These are phyloP conservation scores for Pygmarrhopalites habei DNA, from an alignment of 1,140 invertebrate genomes.

Conservation along the genomic window DNA sequence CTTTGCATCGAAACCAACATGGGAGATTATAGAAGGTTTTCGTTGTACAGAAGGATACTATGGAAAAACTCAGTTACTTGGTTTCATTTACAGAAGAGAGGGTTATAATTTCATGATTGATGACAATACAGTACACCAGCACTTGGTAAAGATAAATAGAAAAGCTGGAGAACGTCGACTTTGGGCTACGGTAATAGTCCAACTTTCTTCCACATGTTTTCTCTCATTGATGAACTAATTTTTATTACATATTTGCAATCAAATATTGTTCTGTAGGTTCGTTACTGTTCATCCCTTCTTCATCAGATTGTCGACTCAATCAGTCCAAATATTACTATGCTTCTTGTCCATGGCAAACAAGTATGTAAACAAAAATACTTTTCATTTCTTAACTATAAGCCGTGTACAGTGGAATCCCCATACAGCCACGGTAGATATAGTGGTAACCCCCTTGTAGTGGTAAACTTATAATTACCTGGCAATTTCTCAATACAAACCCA, in stretches of 20 bases:
- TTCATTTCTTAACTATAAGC: too few species aligned
- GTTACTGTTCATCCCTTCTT: slow-evolving; percentile 86
- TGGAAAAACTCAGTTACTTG: slow-evolving; percentile 73
- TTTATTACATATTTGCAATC: too few species aligned
- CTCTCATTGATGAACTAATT: too few species aligned
- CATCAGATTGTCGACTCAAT: slow-evolving; percentile 94
- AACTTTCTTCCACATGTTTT: too few species aligned
- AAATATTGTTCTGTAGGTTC: too few species aligned
- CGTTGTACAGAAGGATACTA: slow-evolving; percentile 62
- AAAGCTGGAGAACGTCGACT: slow-evolving; percentile 77
- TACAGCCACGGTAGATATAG: too few species aligned
- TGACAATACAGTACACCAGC: slow-evolving; percentile 58
- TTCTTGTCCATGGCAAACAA: slow-evolving; percentile 95
- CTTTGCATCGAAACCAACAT: slow-evolving; percentile 52
- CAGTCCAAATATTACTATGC: slow-evolving; percentile 93
- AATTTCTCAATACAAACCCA: too few species aligned
- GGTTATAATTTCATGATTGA: slow-evolving; percentile 69
- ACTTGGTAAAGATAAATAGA: slow-evolving; percentile 72
- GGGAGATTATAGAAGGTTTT: slow-evolving; percentile 66
- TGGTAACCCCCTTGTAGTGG: too few species aligned
- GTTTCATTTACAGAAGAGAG: slow-evolving; percentile 73
- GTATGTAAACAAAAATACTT: too few species aligned
- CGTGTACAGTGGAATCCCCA: too few species aligned
- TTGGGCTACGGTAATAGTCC: slow-evolving; percentile 90
- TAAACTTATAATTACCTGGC: too few species aligned